Conservation (phyloP, 2,888 invertebrate species). For the Mayetiola destructor region DNA sequence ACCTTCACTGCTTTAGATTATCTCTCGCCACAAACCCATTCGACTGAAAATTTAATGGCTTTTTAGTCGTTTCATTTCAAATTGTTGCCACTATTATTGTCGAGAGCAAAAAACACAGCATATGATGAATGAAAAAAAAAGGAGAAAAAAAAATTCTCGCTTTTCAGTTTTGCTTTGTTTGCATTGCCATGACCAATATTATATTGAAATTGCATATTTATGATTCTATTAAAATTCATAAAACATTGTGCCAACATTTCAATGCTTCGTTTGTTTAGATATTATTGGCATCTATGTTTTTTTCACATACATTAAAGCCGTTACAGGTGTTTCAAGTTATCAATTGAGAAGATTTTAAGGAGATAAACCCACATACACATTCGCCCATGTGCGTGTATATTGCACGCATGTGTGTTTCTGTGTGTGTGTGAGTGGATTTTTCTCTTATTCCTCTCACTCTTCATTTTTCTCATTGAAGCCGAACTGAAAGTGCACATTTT, state of each 20-base stretch:
- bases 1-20: too few species aligned
- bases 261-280: not conserved
- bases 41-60: too few species aligned
- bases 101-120: too few species aligned
- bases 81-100: too few species aligned
- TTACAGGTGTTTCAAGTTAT: slow-evolving; percentile 2
- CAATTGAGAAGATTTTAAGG: not conserved
- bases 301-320: not conserved
- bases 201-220: slow-evolving; percentile 4
- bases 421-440: too few species aligned
- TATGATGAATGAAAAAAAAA: not conserved
- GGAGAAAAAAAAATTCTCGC: not conserved
- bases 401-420: too few species aligned
- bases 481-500: not conserved
- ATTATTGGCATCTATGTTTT: not conserved
- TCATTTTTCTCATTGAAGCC: too few species aligned
- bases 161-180: too few species aligned
- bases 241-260: not conserved
- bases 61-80: too few species aligned
- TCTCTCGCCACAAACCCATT: too few species aligned
- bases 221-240: not conserved
- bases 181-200: slow-evolving; percentile 9
- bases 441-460: not conserved
- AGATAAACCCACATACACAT: not conserved
- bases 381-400: too few species aligned